Conservation (phyloP, 2,113 vertebrate genomes). For the Sterna hirundo region DNA sequence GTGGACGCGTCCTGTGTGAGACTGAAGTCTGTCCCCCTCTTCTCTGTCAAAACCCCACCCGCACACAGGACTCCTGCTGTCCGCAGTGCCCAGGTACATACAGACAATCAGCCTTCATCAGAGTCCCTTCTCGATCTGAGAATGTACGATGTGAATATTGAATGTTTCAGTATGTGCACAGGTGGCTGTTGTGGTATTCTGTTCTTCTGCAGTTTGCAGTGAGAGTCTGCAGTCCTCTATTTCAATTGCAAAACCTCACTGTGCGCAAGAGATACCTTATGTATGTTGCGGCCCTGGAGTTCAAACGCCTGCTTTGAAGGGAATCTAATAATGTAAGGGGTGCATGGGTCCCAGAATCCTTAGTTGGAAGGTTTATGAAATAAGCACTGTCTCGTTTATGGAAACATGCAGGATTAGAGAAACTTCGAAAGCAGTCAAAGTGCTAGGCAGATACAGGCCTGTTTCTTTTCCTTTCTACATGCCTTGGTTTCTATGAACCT, state of each 20-base stretch:
- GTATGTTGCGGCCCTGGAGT: neutral
- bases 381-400: neutral
- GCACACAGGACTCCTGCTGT: constrained; percentile 89
- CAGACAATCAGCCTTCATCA: neutral
- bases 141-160: neutral
- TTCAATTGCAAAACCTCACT: neutral
- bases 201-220: neutral
- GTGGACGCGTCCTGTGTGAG: constrained; percentile 87
- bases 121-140: neutral
- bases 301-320: neutral
- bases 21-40: constrained; percentile 90
- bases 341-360: neutral
- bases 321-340: neutral
- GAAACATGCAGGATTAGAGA: neutral
- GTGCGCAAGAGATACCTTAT: neutral
- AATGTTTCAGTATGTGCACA: neutral
- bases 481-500: neutral
- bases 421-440: neutral
- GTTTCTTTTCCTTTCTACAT: neutral
- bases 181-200: neutral
- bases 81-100: constrained; percentile 84
- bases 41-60: constrained; percentile 86
- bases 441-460: neutral
- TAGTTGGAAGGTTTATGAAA: neutral
- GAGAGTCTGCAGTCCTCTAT: neutral